phyloP scores from a whole-genome alignment of 2,888 invertebrate species.

The Deroplatys truncata region DNA sequence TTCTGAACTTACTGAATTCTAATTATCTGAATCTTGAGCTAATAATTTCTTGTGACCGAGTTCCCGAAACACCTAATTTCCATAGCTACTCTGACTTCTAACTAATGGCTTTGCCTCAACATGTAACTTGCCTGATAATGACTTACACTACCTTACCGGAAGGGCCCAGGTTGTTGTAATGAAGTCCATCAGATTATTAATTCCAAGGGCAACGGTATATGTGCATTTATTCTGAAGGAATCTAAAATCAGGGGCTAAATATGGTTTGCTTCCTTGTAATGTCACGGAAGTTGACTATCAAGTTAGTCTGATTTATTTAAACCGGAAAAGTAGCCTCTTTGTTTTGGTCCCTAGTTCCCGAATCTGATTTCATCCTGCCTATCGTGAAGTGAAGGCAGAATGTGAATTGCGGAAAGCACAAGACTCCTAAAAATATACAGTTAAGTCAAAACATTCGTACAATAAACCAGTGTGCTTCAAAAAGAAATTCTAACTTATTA shows the following conservation, averaged over 20 bases:
- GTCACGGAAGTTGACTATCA: background rate
- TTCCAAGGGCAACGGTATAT: background rate
- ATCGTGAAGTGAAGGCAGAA: background rate
- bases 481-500: too few species aligned
- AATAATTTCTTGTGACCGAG: too few species aligned
- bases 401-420: background rate
- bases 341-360: background rate
- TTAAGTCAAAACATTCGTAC: background rate
- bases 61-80: too few species aligned
- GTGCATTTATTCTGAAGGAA: background rate
- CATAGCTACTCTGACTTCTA: too few species aligned
- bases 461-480: background rate
- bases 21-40: too few species aligned
- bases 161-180: too few species aligned
- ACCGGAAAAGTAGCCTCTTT: background rate
- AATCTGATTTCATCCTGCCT: background rate
- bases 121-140: too few species aligned
- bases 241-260: background rate
- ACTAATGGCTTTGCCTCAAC: too few species aligned
- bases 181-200: too few species aligned
- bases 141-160: too few species aligned
- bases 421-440: background rate
- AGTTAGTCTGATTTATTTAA: background rate
- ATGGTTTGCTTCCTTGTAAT: background rate
- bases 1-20: too few species aligned